Evolutionary conservation across 2,888 invertebrate species (phyloP), one percentile per base, ranked within the genome.

Genomic region (Hirtodrosophila alboralis): DNA sequence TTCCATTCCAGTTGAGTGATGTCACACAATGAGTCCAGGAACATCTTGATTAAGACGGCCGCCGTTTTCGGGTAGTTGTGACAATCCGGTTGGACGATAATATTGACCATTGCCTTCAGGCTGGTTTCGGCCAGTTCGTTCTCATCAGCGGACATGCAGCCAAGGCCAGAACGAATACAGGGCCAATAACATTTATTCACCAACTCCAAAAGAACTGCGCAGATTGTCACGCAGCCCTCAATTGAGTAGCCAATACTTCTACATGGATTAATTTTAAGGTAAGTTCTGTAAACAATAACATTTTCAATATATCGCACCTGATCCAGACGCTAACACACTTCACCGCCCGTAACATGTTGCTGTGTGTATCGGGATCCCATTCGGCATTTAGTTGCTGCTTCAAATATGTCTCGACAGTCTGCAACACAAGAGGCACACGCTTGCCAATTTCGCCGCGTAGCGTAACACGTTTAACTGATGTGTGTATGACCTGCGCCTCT

Each of bases 281-380:
- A n/a, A n/a, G n/a, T 41, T 27, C 14, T n/a, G 12, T 18, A 7
- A 33, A 8, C 12, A 5, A 0, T 3, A n/a, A 26, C 6, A 26
- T 4, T 9, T 3, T 2, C 9, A 16, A 4, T 4, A 1, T 30
- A 18, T 52, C 84, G 60, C 65, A 90, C 90, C 93, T 93, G 23
- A 94, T 92, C 95, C 95, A 95, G 40, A 92, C 91, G 28, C 91
- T 91, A 8, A 92, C 91, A 84, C 93, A 93, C 74, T 92, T 91
- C 2, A 92, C 91, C 2, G 93, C 92, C 64, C 93, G 92, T 27
- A 91, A 89, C 88, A 92, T 91, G 14, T 92, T 92, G 57, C 90
- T 91, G 66, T 92, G 90, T 63, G 91, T 90, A 38, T 91, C 90
- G 74, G 91, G 89, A 21, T 88, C 85, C 89, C 90, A 90, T 13